A percentile compares a stretch with the other conserved stretches of the same genome.
Evolutionary conservation across 2,888 invertebrate species (phyloP).

Genomic region (Lepetodrilus schrolli): DNA sequence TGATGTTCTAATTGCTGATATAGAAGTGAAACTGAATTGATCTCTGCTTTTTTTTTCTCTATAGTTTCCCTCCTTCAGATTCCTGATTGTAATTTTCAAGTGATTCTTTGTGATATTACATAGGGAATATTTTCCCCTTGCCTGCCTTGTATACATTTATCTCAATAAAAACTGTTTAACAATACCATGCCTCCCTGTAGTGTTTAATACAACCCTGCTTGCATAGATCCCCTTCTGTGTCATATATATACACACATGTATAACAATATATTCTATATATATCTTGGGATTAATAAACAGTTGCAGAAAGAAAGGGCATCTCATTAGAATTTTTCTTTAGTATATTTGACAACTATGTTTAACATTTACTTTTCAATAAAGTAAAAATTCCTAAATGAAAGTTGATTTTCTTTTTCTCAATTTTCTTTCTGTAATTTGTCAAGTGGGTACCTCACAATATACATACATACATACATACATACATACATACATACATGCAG

Average conservation of each 20-base stretch:
- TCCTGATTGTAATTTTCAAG: neutral
- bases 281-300: no score
- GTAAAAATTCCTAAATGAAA: no score
- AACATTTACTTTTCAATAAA: no score
- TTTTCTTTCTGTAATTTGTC: neutral
- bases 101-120: neutral
- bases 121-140: neutral
- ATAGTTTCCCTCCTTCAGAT: neutral
- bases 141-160: conserved; percentile 9
- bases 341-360: no score
- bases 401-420: no score
- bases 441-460: conserved; percentile 14
- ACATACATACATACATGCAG: no score
- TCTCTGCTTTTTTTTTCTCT: neutral
- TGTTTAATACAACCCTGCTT: neutral
- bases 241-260: no score
- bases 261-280: no score
- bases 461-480: no score
- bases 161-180: conserved; percentile 21
- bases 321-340: no score
- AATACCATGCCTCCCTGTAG: conserved; percentile 1
- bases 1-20: no score
- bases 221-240: neutral
- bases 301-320: no score
- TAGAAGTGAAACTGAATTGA: neutral